Percentiles rank a stretch among this genome's conserved stretches.
Evolutionary conservation across 2,888 invertebrate species (phyloP).

Genomic region (Molanna angustata): DNA sequence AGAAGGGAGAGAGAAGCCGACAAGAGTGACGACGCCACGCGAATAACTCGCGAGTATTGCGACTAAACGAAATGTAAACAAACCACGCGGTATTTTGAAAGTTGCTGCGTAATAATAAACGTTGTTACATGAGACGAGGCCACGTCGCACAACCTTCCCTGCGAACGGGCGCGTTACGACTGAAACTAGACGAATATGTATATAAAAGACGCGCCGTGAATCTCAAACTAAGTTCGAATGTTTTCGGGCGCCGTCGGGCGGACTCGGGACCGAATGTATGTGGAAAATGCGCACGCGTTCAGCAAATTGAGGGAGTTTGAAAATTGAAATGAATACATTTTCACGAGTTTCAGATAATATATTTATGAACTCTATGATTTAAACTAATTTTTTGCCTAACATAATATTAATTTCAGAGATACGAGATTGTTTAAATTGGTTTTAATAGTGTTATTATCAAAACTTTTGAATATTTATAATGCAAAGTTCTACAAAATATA

Average conservation of each 20-base stretch:
- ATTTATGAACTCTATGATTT: too few relatives aligned
- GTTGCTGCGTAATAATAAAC: conserved; percentile 26
- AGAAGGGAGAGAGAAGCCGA: too few relatives aligned
- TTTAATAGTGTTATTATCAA: too few relatives aligned
- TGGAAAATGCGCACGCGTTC: conserved; percentile 16
- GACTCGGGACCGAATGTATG: conserved; percentile 8
- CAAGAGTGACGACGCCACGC: too few relatives aligned
- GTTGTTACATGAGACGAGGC: not conserved
- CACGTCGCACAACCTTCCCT: conserved; percentile 24
- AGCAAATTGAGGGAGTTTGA: conserved; percentile 1
- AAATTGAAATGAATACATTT: too few relatives aligned
- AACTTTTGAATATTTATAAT: too few relatives aligned
- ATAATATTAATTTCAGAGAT: too few relatives aligned
- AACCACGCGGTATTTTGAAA: conserved; percentile 25
- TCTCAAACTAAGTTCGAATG: conserved; percentile 15
- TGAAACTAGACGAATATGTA: conserved; percentile 17
- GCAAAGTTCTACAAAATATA: too few relatives aligned
- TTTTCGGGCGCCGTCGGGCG: conserved; percentile 14
- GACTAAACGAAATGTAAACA: conserved; percentile 25
- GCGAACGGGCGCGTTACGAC: conserved; percentile 22
- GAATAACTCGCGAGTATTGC: conserved; percentile 17
- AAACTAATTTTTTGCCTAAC: too few relatives aligned
- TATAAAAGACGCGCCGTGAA: conserved; percentile 17
- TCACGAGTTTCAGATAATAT: too few relatives aligned
- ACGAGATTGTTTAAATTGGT: too few relatives aligned